These are phyloP conservation scores for Falco peregrinus DNA, from an alignment of 2,797 vertebrate genomes.

Conservation along the genomic window DNA sequence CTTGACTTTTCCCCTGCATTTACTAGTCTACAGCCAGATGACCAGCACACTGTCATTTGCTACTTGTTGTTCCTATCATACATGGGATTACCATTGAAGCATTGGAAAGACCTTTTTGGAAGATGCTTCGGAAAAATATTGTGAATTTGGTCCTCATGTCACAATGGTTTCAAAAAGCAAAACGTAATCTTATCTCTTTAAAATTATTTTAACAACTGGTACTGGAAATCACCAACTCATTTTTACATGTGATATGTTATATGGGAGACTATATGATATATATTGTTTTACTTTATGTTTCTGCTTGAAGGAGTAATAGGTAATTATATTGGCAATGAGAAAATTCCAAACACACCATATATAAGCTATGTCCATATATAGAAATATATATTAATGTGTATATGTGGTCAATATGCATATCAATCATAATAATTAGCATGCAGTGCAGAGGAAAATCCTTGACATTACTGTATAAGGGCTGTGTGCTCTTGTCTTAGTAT, in stretches of 20 bases:
- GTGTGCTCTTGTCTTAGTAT: neutral
- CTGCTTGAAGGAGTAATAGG: neutral
- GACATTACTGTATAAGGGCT: neutral
- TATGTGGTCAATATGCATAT: neutral
- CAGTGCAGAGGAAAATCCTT: neutral
- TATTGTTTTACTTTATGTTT: neutral
- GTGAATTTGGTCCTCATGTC: neutral
- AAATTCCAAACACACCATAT: neutral
- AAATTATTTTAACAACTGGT: neutral
- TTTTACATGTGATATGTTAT: neutral
- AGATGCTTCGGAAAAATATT: neutral
- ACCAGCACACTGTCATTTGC: neutral
- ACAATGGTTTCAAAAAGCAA: neutral
- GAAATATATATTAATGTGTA: neutral
- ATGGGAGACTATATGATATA: fast-evolving
- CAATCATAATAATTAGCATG: neutral
- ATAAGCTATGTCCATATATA: neutral
- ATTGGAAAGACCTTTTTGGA: neutral
- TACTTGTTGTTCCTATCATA: neutral
- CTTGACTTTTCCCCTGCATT: neutral
- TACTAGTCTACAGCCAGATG: neutral
- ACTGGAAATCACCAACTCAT: neutral
- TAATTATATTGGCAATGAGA: neutral
- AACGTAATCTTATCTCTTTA: neutral
- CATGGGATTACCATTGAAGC: neutral